Base-by-base conservation (phyloP, 2,113 vertebrate species). In the Poecilia latipinna region DNA sequence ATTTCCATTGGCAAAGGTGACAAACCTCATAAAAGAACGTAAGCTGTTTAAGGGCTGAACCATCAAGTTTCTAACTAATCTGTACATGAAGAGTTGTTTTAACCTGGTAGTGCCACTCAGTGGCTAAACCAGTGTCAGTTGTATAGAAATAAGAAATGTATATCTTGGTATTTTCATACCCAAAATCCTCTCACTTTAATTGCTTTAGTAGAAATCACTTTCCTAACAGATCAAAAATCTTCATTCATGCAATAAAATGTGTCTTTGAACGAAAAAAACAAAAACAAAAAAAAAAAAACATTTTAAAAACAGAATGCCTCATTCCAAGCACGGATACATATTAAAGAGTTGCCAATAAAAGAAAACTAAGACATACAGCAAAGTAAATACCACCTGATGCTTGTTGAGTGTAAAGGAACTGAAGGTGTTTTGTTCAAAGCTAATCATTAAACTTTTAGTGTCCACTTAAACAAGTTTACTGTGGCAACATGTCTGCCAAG, bases 381-480 rank as follows among this genome's bases (percentile, higher is more conserved):
- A 1, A 11, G 24, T n/a, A 57, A 57, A 8, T 57, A 84, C 66
- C 26, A 70, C 8, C 54, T 54, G 32, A 15, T 39, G 48, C 72
- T 67, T 81, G 71, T 72, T 79, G 72, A 51, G 48, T 78, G 63
- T 78, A 69, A 66, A 68, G 19, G 39, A 74, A 78, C 74, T 74
- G 42, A 79, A 74, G 61, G 71, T 74, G 82, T 84, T 88, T 92
- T 82, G 80, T 84, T 88, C 75, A 33, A 28, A 87, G 88, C 62
- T 90, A 87, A 86, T 91, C 70, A 86, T 92, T 83, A 86, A 90
- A 68, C 86, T 74, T 37, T 65, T 77, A 72, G 72, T 70, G 67
- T 77, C 61, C 48, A 15, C 44, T 92, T 90, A 83, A 91, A 83
- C 76, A 88, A 92, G 90, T 91, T 92, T 90, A 90, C 86, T 37